A percentile compares a stretch with the other conserved stretches of the same genome.
phyloP scores from a whole-genome alignment of 2,113 vertebrate genomes.

The Orientallactaga bullata region DNA sequence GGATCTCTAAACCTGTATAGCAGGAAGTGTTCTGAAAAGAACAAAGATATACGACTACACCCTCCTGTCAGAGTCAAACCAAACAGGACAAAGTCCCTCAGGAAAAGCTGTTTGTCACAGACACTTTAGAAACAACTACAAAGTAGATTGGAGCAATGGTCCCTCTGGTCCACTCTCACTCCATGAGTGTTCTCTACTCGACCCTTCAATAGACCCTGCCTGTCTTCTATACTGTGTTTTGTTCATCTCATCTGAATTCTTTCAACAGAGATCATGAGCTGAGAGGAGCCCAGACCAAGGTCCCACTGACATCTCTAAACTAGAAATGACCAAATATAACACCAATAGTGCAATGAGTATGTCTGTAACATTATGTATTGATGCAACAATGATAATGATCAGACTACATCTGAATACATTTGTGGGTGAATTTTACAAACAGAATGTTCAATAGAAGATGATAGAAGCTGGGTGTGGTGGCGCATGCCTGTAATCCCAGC shows the following conservation, averaged over 20 bases:
- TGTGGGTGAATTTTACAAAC: conserved; percentile 13
- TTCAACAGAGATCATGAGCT: too few species aligned
- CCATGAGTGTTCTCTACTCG: background rate
- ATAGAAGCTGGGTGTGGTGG: too few species aligned
- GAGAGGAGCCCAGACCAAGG: background rate
- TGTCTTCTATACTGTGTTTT: background rate
- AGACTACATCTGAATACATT: background rate
- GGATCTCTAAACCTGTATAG: too few species aligned
- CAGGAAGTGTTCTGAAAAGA: too few species aligned
- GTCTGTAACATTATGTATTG: conserved; percentile 5
- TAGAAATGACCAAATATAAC: conserved; percentile 30
- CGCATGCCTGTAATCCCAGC: too few species aligned
- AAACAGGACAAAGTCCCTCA: too few species aligned
- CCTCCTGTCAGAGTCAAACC: too few species aligned
- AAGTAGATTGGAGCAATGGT: background rate
- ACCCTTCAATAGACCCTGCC: background rate
- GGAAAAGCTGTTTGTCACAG: too few species aligned
- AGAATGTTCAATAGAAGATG: background rate
- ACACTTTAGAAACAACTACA: background rate
- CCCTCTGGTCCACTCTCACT: background rate
- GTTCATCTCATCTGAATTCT: background rate
- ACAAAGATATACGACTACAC: too few species aligned
- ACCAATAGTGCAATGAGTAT: background rate
- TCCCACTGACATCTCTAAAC: background rate
- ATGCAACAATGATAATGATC: conserved; percentile 37